Percentiles rank a stretch among this genome's conserved stretches.
Conservation (phyloP, 1,140 invertebrate species). For the Telenomus remus region DNA sequence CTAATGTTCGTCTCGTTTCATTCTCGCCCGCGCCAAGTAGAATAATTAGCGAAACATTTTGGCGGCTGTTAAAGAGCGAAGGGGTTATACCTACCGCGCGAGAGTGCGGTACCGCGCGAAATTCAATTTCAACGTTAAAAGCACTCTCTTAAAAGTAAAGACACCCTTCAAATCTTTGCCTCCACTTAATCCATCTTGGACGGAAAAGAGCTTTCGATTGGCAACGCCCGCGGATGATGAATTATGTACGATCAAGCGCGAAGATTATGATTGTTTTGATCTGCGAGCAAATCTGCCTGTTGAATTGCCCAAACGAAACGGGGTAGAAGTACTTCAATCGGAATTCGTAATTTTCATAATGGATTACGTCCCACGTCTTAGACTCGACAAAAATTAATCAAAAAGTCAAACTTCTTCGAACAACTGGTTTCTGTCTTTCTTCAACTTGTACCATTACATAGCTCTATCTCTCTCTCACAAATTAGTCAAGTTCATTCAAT, state of each 20-base stretch:
- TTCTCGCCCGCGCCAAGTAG: constrained; percentile 54
- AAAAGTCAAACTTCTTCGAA: constrained; percentile 25
- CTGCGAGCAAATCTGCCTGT: constrained; percentile 36
- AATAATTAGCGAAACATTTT: constrained; percentile 55
- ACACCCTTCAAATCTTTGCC: constrained; percentile 51
- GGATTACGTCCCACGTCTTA: constrained; percentile 9
- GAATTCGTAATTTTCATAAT: constrained; percentile 42
- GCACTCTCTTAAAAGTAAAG: constrained; percentile 55
- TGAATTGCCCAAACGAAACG: constrained; percentile 25
- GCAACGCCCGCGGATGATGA: constrained; percentile 68
- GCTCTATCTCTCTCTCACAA: no score
- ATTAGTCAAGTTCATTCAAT: no score
- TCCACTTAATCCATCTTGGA: constrained; percentile 24
- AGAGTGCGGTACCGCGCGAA: constrained; percentile 52
- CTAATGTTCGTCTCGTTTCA: constrained; percentile 47
- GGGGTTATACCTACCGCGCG: constrained; percentile 30
- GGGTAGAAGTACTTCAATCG: constrained; percentile 46
- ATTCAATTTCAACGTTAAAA: constrained; percentile 65
- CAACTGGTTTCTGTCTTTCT: no score
- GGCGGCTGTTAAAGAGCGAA: constrained; percentile 50
- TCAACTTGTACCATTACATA: no score
- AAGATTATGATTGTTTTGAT: constrained; percentile 39
- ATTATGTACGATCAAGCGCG: constrained; percentile 65
- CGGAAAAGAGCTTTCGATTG: constrained; percentile 67
- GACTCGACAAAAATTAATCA: constrained; percentile 27